Percentiles rank a stretch among this genome's conserved stretches.
Conservation (phyloP, 2,797 vertebrate species). For the Helicolenus hilgendorfi region DNA sequence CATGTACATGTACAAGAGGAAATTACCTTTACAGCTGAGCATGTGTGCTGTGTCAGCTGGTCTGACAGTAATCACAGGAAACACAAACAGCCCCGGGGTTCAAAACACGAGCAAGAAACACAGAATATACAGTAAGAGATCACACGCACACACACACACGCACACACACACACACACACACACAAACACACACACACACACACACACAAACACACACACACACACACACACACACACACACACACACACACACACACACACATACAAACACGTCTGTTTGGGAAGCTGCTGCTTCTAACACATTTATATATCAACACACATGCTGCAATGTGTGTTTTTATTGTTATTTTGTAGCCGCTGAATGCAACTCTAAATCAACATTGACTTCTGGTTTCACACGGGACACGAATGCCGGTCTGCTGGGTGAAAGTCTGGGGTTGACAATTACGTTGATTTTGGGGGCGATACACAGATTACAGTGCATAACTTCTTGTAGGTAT, state of each 20-base stretch:
- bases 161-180: not conserved
- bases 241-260: not conserved
- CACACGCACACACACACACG: not conserved
- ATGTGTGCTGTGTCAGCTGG: not conserved
- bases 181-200: not conserved
- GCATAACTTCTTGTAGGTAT: no score
- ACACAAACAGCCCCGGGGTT: not conserved
- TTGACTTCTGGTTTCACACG: no score
- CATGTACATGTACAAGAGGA: not conserved
- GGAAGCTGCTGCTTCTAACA: no score
- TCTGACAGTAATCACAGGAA: not conserved
- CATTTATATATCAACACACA: no score
- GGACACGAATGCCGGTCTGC: no score
- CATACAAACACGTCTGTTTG: no score
- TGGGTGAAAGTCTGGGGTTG: no score
- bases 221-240: not conserved
- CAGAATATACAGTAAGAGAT: not conserved
- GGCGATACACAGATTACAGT: no score
- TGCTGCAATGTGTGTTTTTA: no score
- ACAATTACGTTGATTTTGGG: no score
- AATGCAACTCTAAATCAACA: no score
- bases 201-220: not conserved
- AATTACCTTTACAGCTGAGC: not conserved
- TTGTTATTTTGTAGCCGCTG: no score
- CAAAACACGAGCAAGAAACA: not conserved